These are phyloP conservation scores for Lordiphosa andalusiaca DNA, from an alignment of 2,888 invertebrate species.

Conservation along the genomic window DNA sequence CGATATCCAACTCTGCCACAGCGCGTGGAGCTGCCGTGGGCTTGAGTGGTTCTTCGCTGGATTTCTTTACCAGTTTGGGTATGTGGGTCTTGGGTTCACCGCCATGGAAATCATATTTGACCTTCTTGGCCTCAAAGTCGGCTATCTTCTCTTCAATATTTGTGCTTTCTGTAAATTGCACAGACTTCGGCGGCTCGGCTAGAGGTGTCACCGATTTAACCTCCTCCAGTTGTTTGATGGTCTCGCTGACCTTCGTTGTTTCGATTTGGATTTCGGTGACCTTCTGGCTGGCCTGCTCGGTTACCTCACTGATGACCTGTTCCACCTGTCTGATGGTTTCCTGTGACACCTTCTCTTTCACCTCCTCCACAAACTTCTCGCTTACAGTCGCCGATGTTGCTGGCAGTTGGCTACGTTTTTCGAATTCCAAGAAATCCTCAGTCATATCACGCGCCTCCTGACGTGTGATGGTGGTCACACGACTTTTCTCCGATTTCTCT, in stretches of 20 bases:
- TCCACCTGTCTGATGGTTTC: conserved; percentile 58
- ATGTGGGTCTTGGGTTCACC: conserved; percentile 66
- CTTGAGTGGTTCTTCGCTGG: conserved; percentile 45
- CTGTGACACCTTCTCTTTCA: conserved; percentile 65
- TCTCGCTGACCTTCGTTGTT: conserved; percentile 59
- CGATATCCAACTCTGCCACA: conserved; percentile 42
- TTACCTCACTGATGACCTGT: conserved; percentile 58
- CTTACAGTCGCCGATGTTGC: conserved; percentile 45
- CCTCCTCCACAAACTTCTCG: conserved; percentile 69
- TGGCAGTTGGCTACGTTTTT: conserved; percentile 70
- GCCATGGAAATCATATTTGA: conserved; percentile 68
- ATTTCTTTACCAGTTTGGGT: conserved; percentile 44
- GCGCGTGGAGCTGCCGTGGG: conserved; percentile 67
- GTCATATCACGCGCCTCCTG: conserved; percentile 75
- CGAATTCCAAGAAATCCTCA: conserved; percentile 74
- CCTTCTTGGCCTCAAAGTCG: conserved; percentile 67
- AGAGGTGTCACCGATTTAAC: conserved; percentile 17
- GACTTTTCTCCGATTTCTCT: conserved; percentile 51
- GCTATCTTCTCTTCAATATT: conserved; percentile 70
- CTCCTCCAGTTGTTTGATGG: conserved; percentile 59
- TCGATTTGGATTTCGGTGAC: conserved; percentile 43
- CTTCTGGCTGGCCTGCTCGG: conserved; percentile 64
- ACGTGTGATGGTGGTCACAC: conserved; percentile 55
- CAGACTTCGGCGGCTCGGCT: conserved; percentile 39
- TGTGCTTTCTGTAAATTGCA: conserved; percentile 49